These are phyloP conservation scores for Mesembrinibis cayennensis DNA, from an alignment of 2,113 vertebrate species.

Conservation along the genomic window DNA sequence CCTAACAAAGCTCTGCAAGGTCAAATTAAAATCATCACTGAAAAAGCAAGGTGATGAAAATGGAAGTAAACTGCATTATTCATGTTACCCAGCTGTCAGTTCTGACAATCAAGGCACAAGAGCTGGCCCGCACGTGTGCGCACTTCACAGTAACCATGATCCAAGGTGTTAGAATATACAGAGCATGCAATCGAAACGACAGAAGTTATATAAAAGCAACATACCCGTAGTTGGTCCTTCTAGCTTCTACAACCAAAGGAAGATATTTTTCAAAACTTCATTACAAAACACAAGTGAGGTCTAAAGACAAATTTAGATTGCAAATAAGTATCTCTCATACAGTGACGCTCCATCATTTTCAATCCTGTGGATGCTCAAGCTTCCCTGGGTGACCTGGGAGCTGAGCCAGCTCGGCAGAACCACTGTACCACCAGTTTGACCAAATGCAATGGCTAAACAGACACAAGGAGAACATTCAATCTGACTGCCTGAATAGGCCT, in stretches of 20 bases:
- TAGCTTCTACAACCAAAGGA: neutral
- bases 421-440: neutral
- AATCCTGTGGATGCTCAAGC: neutral
- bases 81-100: neutral
- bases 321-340: neutral
- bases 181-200: neutral
- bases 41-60: neutral
- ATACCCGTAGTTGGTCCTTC: neutral
- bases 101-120: neutral
- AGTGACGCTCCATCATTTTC: neutral
- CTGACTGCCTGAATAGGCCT: neutral
- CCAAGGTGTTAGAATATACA: neutral
- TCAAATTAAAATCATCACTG: neutral
- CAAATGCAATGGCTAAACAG: neutral
- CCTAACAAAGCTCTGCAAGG: neutral
- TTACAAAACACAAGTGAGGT: neutral
- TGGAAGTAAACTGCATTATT: neutral
- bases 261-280: neutral
- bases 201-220: neutral
- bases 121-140: neutral
- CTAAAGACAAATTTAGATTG: neutral
- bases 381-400: neutral
- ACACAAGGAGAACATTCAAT: neutral
- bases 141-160: neutral
- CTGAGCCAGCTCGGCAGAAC: neutral